phyloP scores from a whole-genome alignment of 2,888 invertebrate genomes.

The Melinaea marsaeus region DNA sequence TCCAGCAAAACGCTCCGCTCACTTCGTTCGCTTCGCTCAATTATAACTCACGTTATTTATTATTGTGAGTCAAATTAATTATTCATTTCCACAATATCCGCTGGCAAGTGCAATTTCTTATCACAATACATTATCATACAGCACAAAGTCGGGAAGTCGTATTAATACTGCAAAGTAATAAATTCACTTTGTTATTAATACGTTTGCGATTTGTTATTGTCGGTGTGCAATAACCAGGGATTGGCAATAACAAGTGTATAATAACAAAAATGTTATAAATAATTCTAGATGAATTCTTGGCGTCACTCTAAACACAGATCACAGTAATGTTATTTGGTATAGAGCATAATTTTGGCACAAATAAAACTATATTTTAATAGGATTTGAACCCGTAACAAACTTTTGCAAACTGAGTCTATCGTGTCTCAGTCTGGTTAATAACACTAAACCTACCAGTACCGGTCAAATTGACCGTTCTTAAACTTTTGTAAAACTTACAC shows the following conservation, averaged over 20 bases:
- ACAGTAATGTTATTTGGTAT: conserved; percentile 5
- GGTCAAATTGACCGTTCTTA: too few relatives aligned
- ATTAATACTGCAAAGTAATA: background rate
- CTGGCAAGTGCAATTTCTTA: background rate
- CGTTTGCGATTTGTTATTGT: background rate
- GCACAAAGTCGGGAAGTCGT: background rate
- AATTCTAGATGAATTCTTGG: conserved; percentile 20
- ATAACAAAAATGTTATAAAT: conserved; percentile 18
- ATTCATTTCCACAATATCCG: too few relatives aligned
- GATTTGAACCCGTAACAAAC: too few relatives aligned
- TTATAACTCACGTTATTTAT: too few relatives aligned
- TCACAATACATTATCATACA: background rate
- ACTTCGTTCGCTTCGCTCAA: too few relatives aligned
- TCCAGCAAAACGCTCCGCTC: too few relatives aligned
- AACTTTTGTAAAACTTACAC: too few relatives aligned
- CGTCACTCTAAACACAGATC: conserved; percentile 13
- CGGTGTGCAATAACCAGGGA: conserved; percentile 4
- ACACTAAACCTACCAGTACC: too few relatives aligned
- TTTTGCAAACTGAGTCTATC: too few relatives aligned
- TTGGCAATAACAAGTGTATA: conserved; percentile 20
- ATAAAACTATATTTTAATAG: conserved; percentile 21
- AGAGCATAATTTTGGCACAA: conserved; percentile 18
- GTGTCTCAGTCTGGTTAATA: too few relatives aligned
- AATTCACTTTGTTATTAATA: conserved; percentile 5
- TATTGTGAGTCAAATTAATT: too few relatives aligned